Evolutionary conservation across 2,888 invertebrate genomes (phyloP), one percentile per base, ranked within the genome.

Genomic region (Drosophila subsilvestris): DNA sequence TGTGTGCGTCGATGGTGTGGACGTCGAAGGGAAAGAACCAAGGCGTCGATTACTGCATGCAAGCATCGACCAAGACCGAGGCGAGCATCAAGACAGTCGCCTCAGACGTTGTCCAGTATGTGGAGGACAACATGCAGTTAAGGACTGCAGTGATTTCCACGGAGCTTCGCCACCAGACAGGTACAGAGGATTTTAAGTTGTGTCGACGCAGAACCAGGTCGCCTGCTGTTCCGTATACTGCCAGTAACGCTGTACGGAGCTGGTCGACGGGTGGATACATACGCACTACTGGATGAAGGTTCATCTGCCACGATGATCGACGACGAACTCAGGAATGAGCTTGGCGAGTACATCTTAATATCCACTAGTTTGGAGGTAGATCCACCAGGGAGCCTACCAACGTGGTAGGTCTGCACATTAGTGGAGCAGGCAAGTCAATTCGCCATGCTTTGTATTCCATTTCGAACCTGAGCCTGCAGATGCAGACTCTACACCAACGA

Each of bases 161-260:
- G n/a, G 20, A 48, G 51, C 25, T 25, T 6, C 25, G 6, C 45
- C 18, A 49, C 22, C 12, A 10, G 27, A 20, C 44, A 57, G 43
- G 44, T 27, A 29, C 20, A 47, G 14, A 43, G 44, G 25, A 62
- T 47, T 12, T 5, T 47, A 25, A 55, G 55, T 43, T 55, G 62
- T 37, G 32, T 55, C 29, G 47, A 61, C 20, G 12, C 17, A 17
- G 17, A 54, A 8, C 12, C 2, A 47, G 25, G 9, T 12, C 12
- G 55, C 5, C 22, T 58, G 1, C 43, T 69, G 27, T 60, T 69
- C 59, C 61, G 59, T 27, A 61, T 74, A 6, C 29, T 70, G 14
- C 70, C 66, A 37, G 56, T 69, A 37, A 48, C 58, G 44, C 51
- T 58, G 25, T 70, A 59, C 14, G 42, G 47, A 7, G 20, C 12